Evolutionary conservation across 92 coral and sea anemone species (phyloP).

Genomic region (Parazoanthus darwini): DNA sequence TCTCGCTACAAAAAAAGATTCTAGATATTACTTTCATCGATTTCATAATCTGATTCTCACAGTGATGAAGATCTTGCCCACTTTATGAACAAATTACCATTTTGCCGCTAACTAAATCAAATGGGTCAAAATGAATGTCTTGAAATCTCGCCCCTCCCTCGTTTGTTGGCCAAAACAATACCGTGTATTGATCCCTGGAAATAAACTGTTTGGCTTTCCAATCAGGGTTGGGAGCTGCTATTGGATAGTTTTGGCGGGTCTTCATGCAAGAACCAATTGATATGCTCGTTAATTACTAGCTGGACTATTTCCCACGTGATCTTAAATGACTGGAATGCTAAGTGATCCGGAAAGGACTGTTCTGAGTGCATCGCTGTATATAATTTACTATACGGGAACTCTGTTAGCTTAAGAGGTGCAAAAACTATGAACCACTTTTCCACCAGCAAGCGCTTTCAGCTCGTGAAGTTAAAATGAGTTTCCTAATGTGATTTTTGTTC

Average conservation of each 20-base stretch:
- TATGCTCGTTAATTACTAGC: slow-evolving; percentile 33
- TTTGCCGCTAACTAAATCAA: slow-evolving; percentile 30
- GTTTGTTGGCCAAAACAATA: not conserved
- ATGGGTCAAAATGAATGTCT: not conserved
- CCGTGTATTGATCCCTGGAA: slow-evolving; percentile 11
- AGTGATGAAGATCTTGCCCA: slow-evolving; percentile 6
- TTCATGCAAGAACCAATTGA: slow-evolving; percentile 22
- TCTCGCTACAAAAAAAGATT: not conserved
- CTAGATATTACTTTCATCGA: slow-evolving; percentile 5
- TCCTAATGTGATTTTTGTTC: slow-evolving; percentile 20
- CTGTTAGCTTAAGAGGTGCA: slow-evolving; percentile 3
- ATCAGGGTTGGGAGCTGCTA: slow-evolving; percentile 6
- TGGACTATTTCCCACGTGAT: slow-evolving; percentile 24
- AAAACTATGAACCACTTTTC: slow-evolving; percentile 17
- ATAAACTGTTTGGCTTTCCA: slow-evolving; percentile 33
- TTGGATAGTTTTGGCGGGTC: slow-evolving; percentile 41
- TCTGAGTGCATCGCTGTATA: not conserved
- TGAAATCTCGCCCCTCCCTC: slow-evolving; percentile 7
- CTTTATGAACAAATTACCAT: slow-evolving; percentile 25
- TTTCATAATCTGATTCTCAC: slow-evolving; percentile 22
- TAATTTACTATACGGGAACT: slow-evolving; percentile 20
- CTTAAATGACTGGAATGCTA: slow-evolving; percentile 36
- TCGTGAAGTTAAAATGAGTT: slow-evolving; percentile 18
- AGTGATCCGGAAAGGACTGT: slow-evolving; percentile 1
- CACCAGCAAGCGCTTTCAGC: not conserved